A percentile compares a stretch with the other conserved stretches of the same genome.
phyloP scores from a whole-genome alignment of 2,113 vertebrate species.

The Pseudois nayaur region DNA sequence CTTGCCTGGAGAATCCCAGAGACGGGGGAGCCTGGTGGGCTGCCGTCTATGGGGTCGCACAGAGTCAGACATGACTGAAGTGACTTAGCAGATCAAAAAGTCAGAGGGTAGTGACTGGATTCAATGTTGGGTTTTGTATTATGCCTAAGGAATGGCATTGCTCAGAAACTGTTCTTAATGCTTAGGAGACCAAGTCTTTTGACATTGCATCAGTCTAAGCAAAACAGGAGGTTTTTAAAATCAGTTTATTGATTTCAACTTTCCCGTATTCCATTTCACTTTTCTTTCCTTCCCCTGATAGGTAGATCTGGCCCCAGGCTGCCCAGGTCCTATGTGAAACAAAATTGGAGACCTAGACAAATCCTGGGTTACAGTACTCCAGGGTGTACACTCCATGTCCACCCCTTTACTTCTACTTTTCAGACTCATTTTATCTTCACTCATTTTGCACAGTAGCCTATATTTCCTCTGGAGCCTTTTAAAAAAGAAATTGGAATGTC shows the following conservation, averaged over 20 bases:
- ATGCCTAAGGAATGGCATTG: not conserved
- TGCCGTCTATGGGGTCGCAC: no score
- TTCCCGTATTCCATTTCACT: not conserved
- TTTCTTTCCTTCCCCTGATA: not conserved
- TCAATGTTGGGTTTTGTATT: not conserved
- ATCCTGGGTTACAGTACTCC: not conserved
- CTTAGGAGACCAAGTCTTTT: not conserved
- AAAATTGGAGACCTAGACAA: not conserved
- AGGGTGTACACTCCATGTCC: not conserved
- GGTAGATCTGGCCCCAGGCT: not conserved
- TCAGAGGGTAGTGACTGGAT: not conserved
- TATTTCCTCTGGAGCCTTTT: not conserved
- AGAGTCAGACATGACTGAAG: no score
- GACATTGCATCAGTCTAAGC: not conserved
- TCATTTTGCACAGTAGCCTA: not conserved
- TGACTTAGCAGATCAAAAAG: not conserved
- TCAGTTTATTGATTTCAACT: not conserved
- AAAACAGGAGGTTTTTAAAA: not conserved
- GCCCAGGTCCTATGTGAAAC: not conserved
- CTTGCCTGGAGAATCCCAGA: no score
- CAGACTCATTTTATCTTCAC: constrained; percentile 24
- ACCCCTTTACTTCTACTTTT: not conserved
- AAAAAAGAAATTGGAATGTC: not conserved
- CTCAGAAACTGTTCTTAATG: not conserved
- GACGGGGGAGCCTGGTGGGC: no score